Percentiles rank a stretch among this genome's conserved stretches.
Conservation (phyloP, 2,888 invertebrate species). For the Dendrolimus pini region DNA sequence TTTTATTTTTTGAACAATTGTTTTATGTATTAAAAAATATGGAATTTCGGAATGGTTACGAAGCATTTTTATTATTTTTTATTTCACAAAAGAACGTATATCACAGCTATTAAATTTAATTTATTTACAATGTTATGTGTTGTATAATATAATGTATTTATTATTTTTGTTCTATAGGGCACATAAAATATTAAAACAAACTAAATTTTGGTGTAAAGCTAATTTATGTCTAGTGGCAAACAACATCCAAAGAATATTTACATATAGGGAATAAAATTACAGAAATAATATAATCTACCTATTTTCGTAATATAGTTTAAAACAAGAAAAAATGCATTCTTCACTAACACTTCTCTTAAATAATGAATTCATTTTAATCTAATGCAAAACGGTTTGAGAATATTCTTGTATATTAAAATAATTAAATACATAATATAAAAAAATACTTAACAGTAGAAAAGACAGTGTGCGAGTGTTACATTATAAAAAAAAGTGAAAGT, state of each 20-base stretch:
- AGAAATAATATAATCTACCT: slow-evolving; percentile 24
- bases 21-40: slow-evolving; percentile 17
- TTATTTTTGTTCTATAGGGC: slow-evolving; percentile 29
- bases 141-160: slow-evolving; percentile 20
- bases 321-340: slow-evolving; percentile 7
- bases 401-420: neutral
- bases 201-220: slow-evolving; percentile 74
- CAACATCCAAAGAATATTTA: slow-evolving; percentile 28
- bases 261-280: slow-evolving; percentile 16
- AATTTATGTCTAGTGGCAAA: slow-evolving; percentile 66
- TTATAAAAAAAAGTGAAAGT: neutral
- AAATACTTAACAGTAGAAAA: slow-evolving; percentile 6
- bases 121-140: slow-evolving; percentile 42
- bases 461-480: slow-evolving; percentile 3
- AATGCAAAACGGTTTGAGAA: neutral
- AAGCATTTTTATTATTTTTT: slow-evolving; percentile 32
- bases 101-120: slow-evolving; percentile 68
- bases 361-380: slow-evolving; percentile 14
- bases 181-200: slow-evolving; percentile 31
- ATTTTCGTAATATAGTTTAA: slow-evolving; percentile 8
- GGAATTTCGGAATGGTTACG: slow-evolving; percentile 19
- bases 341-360: slow-evolving; percentile 9
- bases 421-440: neutral
- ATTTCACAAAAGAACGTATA: slow-evolving; percentile 49
- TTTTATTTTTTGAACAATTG: slow-evolving; percentile 10